Conservation (phyloP, 30 jellyfish, hydroid and myxozoan species). For the Nemopilema nomurai region DNA sequence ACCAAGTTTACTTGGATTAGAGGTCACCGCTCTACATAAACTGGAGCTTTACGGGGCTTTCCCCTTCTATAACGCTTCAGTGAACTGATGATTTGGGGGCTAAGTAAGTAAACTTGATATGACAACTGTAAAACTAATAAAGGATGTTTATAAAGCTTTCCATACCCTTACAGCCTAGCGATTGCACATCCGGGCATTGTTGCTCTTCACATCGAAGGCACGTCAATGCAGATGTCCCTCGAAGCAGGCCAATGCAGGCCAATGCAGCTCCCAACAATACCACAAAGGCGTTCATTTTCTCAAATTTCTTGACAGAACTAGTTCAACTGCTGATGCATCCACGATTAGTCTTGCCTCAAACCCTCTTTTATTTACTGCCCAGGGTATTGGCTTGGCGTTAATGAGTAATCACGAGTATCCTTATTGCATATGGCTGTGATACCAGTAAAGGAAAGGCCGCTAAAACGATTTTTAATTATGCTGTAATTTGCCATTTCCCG, state of each 20-base stretch:
- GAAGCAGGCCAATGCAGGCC: neutral
- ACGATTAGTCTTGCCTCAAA: neutral
- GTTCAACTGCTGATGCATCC: neutral
- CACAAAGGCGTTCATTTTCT: neutral
- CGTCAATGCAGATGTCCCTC: slow-evolving; percentile 7
- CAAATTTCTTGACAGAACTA: neutral
- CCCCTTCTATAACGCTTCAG: too few species aligned
- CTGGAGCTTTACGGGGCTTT: too few species aligned
- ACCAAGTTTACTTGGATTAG: too few species aligned
- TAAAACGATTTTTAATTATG: neutral
- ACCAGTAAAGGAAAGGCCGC: neutral
- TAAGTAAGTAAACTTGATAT: too few species aligned
- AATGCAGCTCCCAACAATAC: neutral
- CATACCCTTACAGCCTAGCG: slow-evolving; percentile 36
- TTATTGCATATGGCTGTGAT: neutral
- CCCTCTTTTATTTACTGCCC: neutral
- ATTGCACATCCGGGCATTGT: slow-evolving; percentile 24
- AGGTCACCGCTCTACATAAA: too few species aligned
- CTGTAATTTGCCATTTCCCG: neutral
- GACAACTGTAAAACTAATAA: too few species aligned
- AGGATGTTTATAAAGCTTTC: too few species aligned
- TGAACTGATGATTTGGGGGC: too few species aligned
- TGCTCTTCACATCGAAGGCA: slow-evolving; percentile 34
- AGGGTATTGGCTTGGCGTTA: neutral
- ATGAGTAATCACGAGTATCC: neutral